Percentiles rank a stretch among this genome's conserved stretches.
phyloP scores from a whole-genome alignment of 2,888 invertebrate genomes.

The Chirona hameri region DNA sequence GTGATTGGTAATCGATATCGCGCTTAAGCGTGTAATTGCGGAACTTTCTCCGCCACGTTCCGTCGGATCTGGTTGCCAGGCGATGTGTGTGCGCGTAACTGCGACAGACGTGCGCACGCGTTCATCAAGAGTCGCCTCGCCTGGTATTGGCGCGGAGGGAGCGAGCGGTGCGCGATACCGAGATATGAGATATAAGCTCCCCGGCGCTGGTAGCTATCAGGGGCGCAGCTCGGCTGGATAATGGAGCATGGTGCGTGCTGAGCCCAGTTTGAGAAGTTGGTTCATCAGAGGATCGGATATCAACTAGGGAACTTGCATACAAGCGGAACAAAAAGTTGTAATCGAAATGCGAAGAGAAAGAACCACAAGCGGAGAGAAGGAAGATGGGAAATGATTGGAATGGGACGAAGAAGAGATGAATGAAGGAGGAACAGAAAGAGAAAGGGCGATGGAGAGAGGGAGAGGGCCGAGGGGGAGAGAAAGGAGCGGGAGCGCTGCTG shows the following conservation, averaged over 20 bases:
- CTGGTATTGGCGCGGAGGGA: too few species aligned
- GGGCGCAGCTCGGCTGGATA: background rate
- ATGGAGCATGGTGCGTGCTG: background rate
- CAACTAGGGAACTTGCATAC: background rate
- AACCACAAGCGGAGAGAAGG: too few species aligned
- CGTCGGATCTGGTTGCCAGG: background rate
- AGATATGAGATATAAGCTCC: background rate
- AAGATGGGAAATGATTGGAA: too few species aligned
- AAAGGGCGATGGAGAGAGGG: background rate
- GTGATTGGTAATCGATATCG: background rate
- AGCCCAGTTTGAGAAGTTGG: background rate
- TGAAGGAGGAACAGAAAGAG: background rate
- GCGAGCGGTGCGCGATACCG: background rate
- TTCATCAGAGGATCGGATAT: background rate
- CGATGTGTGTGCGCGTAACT: too few species aligned
- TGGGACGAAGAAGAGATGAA: background rate
- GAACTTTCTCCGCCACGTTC: background rate
- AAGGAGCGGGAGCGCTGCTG: background rate
- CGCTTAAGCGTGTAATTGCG: background rate
- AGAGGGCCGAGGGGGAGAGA: background rate
- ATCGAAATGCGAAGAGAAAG: background rate
- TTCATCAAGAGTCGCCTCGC: too few species aligned
- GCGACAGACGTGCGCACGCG: too few species aligned
- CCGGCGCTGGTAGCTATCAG: background rate
- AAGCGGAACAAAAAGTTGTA: background rate